These are phyloP conservation scores for Rotaria sp. DNA, from an alignment of 2,888 invertebrate species.

Conservation along the genomic window DNA sequence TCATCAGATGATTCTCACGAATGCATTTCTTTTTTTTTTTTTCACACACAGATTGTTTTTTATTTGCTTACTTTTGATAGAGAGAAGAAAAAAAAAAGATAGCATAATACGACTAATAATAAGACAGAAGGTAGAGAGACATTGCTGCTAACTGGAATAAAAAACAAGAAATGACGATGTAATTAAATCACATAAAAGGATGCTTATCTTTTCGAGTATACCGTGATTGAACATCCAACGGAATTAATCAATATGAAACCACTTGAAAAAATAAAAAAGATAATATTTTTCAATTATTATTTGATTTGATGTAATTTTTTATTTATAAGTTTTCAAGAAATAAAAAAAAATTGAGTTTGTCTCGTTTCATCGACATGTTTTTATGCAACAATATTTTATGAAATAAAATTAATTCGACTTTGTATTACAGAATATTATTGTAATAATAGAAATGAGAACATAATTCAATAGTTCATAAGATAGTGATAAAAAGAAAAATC, in stretches of 20 bases:
- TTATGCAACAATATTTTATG: no score
- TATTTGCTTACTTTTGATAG: background rate
- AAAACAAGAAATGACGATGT: background rate
- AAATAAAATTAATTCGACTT: no score
- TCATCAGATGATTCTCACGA: background rate
- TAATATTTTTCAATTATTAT: background rate
- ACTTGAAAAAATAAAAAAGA: background rate
- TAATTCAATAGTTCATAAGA: no score
- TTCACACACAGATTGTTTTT: background rate
- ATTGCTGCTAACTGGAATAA: background rate
- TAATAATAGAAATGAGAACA: no score
- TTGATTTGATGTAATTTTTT: background rate
- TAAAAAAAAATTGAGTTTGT: no score
- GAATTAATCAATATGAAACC: background rate
- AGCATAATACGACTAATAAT: background rate
- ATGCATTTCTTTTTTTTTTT: background rate
- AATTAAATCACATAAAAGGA: background rate
- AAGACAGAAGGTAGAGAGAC: background rate
- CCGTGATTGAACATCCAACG: background rate
- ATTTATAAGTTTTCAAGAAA: no score
- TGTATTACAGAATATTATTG: no score
- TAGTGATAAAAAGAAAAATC: no score
- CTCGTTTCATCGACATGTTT: no score
- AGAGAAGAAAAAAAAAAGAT: background rate
- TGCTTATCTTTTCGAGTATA: background rate